Conservation (phyloP, 2,888 invertebrate genomes). For the Stenurella melanura region DNA sequence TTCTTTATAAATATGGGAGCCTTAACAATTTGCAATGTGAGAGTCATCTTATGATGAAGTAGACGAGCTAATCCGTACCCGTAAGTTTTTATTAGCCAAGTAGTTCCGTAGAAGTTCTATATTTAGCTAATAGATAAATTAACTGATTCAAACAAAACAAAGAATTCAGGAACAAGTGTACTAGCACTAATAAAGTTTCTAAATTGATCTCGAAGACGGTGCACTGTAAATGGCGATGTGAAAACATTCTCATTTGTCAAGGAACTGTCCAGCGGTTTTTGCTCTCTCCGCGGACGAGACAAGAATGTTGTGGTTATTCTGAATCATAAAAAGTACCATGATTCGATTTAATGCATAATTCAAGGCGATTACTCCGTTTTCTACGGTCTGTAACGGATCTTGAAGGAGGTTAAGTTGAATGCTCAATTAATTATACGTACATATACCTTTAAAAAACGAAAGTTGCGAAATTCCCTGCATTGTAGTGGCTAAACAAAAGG, state of each 20-base stretch:
- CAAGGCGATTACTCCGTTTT: slow-evolving; percentile 46
- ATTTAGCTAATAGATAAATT: slow-evolving; percentile 11
- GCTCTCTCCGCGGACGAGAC: slow-evolving; percentile 13
- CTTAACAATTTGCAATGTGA: too few species aligned
- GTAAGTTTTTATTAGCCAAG: too few species aligned
- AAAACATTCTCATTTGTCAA: slow-evolving; percentile 46
- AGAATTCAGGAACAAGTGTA: slow-evolving; percentile 43
- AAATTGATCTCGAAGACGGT: slow-evolving; percentile 42
- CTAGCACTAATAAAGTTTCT: slow-evolving; percentile 43
- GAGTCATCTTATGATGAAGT: too few species aligned
- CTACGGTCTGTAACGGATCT: slow-evolving; percentile 52
- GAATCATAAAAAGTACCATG: slow-evolving; percentile 17
- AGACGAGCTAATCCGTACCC: too few species aligned
- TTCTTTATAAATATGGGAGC: too few species aligned
- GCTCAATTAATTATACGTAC: slow-evolving; percentile 10
- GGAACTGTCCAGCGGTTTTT: slow-evolving; percentile 35
- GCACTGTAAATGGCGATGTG: slow-evolving; percentile 50
- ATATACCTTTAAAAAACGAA: slow-evolving; percentile 46
- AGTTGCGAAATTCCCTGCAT: slow-evolving; percentile 32
- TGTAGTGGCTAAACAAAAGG: neutral
- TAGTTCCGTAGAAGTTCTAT: neutral
- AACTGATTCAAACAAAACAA: slow-evolving; percentile 5
- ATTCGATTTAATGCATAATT: slow-evolving; percentile 49
- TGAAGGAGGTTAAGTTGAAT: slow-evolving; percentile 50
- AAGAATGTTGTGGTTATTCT: slow-evolving; percentile 1